phyloP scores from a whole-genome alignment of 2,888 invertebrate genomes.

The Catocala fraxini region DNA sequence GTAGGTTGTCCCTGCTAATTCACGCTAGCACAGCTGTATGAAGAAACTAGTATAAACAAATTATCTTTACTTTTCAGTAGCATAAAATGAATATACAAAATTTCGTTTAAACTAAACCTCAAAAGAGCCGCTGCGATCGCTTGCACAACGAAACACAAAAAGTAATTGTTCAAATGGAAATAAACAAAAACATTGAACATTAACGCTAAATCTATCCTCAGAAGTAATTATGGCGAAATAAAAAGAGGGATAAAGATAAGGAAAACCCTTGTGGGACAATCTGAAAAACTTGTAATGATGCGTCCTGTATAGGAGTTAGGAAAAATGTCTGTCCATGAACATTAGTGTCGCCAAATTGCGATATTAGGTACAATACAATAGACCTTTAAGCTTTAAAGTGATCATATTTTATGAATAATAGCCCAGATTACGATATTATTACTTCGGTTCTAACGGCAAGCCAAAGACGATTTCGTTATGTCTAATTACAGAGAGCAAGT shows the following conservation, averaged over 20 bases:
- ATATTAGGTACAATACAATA: constrained; percentile 36
- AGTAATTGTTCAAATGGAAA: constrained; percentile 47
- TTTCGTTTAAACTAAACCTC: constrained; percentile 4
- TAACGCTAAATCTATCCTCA: constrained; percentile 44
- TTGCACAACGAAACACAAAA: constrained; percentile 34
- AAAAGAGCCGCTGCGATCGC: constrained; percentile 1
- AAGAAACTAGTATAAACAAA: neutral
- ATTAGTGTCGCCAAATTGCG: constrained; percentile 29
- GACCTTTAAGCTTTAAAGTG: constrained; percentile 6
- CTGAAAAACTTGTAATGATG: constrained; percentile 49
- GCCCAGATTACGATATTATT: neutral
- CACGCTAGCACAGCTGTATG: no score
- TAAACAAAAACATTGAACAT: constrained; percentile 50
- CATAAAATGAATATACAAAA: neutral
- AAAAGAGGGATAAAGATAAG: constrained; percentile 42
- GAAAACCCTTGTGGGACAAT: constrained; percentile 47
- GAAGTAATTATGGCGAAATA: constrained; percentile 47
- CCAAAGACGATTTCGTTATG: no score
- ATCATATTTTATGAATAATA: neutral
- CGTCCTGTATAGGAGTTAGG: constrained; percentile 35
- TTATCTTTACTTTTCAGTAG: neutral
- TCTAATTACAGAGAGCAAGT: no score
- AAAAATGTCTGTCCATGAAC: constrained; percentile 31
- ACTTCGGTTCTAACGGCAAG: neutral
- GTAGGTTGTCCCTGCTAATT: no score